Evolutionary conservation across 92 coral and sea anemone genomes (phyloP).

Genomic region (Bergia puertoricense): DNA sequence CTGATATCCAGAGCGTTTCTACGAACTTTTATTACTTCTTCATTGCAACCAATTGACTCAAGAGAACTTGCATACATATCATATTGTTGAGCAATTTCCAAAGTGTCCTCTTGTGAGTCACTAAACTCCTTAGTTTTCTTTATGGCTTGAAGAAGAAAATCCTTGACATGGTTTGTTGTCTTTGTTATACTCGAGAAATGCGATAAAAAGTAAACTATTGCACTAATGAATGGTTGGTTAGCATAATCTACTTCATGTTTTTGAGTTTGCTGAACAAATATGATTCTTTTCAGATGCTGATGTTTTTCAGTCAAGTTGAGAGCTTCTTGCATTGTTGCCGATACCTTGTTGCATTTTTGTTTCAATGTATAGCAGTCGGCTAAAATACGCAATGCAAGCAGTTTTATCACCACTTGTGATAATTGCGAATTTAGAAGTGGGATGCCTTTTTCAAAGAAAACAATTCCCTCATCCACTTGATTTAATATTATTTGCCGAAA

Average conservation of each 20-base stretch:
- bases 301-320: not conserved
- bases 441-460: not conserved
- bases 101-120: not conserved
- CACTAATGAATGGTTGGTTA: not conserved
- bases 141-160: not conserved
- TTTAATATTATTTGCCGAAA: not conserved
- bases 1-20: slow-evolving; percentile 32
- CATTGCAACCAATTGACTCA: not conserved
- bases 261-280: not conserved
- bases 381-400: not conserved
- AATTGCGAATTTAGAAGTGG: not conserved
- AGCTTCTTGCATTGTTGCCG: not conserved
- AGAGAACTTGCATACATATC: not conserved
- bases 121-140: not conserved
- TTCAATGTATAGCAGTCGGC: not conserved
- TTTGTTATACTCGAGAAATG: not conserved
- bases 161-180: not conserved
- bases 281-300: not conserved
- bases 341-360: not conserved
- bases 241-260: not conserved
- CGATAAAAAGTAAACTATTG: not conserved
- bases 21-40: not conserved
- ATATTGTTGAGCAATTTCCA: not conserved
- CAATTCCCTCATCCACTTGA: not conserved
- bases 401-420: not conserved